phyloP scores from a whole-genome alignment of 2,888 invertebrate genomes.

The Erebia ligea region DNA sequence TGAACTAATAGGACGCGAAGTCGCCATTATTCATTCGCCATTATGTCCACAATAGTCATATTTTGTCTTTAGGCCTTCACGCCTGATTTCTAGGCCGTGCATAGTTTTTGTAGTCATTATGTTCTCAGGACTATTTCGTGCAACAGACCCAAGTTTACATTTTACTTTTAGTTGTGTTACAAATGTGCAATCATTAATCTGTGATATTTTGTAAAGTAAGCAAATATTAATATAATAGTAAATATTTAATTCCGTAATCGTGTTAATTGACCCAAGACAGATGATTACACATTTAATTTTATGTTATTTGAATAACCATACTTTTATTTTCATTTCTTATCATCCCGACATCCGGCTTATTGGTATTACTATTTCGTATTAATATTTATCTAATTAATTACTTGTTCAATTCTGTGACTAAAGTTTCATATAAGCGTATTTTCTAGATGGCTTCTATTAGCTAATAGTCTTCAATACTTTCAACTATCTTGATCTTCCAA shows the following conservation, averaged over 20 bases:
- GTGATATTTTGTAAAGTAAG: background rate
- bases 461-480: background rate
- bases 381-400: background rate
- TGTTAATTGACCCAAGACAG: background rate
- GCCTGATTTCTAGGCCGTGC: background rate
- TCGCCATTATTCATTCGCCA: too few species aligned
- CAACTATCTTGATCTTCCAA: background rate
- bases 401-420: background rate
- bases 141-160: constrained; percentile 20
- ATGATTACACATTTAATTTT: constrained; percentile 17
- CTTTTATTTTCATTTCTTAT: constrained; percentile 9
- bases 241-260: too few species aligned
- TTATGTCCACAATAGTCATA: background rate
- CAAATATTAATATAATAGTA: too few species aligned
- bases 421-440: background rate
- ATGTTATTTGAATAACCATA: background rate
- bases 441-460: background rate
- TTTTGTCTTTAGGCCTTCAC: background rate
- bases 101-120: background rate
- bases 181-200: constrained; percentile 35
- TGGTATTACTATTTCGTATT: background rate
- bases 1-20: too few species aligned
- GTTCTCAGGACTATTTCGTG: background rate
- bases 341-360: constrained; percentile 9
- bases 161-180: constrained; percentile 34